Evolutionary conservation across 2,113 vertebrate genomes (phyloP).

Genomic region (Mus musculus): GRCm39 chr1:109953001-109953500

Average conservation of each 20-base stretch:
- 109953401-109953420: not conserved
- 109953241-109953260: rapidly evolving
- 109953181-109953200: not conserved
- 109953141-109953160: not conserved
- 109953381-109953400: not conserved
- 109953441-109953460: too few species aligned
- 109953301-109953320: not conserved
- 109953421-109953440: too few species aligned
- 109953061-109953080: not conserved
- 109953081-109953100: not conserved
- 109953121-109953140: not conserved
- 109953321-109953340: not conserved
- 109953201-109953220: not conserved
- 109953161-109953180: not conserved
- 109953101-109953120: not conserved
- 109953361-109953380: not conserved
- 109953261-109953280: not conserved
- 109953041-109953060: not conserved
- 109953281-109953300: not conserved
- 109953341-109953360: not conserved
- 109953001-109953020: not conserved
- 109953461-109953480: too few species aligned
- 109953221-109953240: not conserved
- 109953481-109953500: too few species aligned
- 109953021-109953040: too few species aligned